Evolutionary conservation across 2,113 vertebrate species (phyloP).

Genomic region (Struthidea cinerea): DNA sequence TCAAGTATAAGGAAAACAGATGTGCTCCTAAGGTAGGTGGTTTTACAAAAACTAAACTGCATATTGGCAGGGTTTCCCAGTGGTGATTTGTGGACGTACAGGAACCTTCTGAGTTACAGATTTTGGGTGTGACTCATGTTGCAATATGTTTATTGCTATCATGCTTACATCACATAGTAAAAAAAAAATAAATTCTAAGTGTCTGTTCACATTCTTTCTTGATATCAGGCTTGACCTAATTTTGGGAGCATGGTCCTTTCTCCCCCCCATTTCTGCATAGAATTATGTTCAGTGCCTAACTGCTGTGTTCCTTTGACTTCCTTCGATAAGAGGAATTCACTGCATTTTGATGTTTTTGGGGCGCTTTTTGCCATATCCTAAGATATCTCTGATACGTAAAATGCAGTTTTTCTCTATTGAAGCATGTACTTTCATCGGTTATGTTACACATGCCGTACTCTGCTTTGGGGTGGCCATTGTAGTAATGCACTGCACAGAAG

Average conservation of each 20-base stretch:
- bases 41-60: background rate
- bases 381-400: background rate
- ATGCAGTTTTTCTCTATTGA: background rate
- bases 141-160: background rate
- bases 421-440: fast-evolving
- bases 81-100: background rate
- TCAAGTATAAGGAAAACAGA: background rate
- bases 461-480: background rate
- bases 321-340: background rate
- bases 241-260: background rate
- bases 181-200: background rate
- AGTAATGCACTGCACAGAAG: background rate
- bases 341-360: background rate
- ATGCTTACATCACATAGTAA: background rate
- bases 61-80: background rate
- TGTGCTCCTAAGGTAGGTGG: background rate
- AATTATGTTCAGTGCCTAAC: background rate
- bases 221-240: background rate
- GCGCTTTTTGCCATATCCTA: background rate
- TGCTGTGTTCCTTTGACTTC: background rate
- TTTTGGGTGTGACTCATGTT: background rate
- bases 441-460: fast-evolving
- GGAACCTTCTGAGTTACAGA: background rate
- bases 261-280: background rate
- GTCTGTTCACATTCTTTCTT: background rate